Evolutionary conservation across 2,797 vertebrate species (phyloP).

Genomic region (Rachycentron canadum): DNA sequence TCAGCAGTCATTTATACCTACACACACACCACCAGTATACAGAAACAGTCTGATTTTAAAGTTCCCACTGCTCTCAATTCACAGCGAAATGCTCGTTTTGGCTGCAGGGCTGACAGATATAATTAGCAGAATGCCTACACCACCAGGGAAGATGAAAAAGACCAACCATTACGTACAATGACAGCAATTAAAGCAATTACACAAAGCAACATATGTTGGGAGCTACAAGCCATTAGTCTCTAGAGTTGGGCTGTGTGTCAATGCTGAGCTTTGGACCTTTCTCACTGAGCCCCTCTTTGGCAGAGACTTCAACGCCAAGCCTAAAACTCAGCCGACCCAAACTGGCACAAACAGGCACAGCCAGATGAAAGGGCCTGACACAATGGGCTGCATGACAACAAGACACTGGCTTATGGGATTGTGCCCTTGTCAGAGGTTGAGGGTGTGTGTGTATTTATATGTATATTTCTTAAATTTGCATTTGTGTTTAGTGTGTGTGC

Average conservation of each 20-base stretch:
- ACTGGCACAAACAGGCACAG: conserved; percentile 21
- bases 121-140: conserved; percentile 78
- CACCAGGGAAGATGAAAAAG: conserved; percentile 81
- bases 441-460: conserved; percentile 3
- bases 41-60: conserved; percentile 50
- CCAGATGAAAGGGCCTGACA: conserved; percentile 57
- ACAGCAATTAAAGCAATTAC: conserved; percentile 84
- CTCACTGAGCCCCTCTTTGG: conserved; percentile 60
- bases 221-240: conserved; percentile 79
- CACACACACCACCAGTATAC: conserved; percentile 15
- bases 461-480: conserved; percentile 51
- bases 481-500: conserved; percentile 10
- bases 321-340: conserved; percentile 50
- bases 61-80: conserved; percentile 59
- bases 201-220: conserved; percentile 81
- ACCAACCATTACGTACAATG: conserved; percentile 78
- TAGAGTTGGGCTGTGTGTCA: conserved; percentile 69
- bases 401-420: conserved; percentile 36
- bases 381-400: conserved; percentile 38
- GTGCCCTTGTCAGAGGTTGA: conserved; percentile 41
- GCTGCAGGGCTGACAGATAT: conserved; percentile 77
- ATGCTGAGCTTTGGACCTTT: conserved; percentile 69
- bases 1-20: conserved; percentile 15
- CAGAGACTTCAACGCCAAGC: conserved; percentile 55
- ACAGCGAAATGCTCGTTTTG: conserved; percentile 63